These are phyloP conservation scores for Cheiracanthium punctorium DNA, from an alignment of 2,888 invertebrate genomes.

Conservation along the genomic window DNA sequence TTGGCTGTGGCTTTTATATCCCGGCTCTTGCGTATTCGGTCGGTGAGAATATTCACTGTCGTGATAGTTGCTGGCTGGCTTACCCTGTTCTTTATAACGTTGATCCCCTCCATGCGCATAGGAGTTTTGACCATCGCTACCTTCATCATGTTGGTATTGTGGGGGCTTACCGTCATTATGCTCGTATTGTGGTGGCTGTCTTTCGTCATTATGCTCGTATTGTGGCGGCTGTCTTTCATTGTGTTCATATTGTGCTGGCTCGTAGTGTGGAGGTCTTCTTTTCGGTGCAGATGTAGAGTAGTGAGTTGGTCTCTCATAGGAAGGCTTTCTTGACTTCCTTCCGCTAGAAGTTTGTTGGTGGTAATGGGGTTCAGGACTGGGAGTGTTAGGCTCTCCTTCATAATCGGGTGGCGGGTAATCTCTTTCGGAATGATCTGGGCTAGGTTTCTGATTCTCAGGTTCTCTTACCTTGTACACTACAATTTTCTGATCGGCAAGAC, in stretches of 20 bases:
- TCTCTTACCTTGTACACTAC: constrained; percentile 24
- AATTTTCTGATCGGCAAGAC: not conserved
- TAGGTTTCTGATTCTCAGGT: not conserved
- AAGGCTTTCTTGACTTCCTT: not conserved
- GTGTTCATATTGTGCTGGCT: not conserved
- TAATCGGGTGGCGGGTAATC: not conserved
- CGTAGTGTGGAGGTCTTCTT: not conserved
- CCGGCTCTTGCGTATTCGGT: not conserved
- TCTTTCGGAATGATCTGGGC: not conserved
- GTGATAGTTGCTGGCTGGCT: not conserved
- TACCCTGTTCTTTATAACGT: not conserved
- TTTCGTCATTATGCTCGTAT: too few species aligned
- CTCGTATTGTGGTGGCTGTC: not conserved
- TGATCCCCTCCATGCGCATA: not conserved
- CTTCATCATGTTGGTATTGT: not conserved
- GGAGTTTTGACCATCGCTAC: not conserved
- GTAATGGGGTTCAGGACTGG: not conserved
- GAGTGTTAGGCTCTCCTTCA: not conserved
- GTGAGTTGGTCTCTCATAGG: not conserved
- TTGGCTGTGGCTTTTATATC: not conserved
- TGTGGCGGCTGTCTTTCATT: too few species aligned
- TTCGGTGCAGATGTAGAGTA: not conserved
- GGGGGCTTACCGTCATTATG: too few species aligned
- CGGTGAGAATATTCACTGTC: not conserved
- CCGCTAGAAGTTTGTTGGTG: not conserved